Percentiles rank a stretch among this genome's conserved stretches.
These are phyloP conservation scores for Delphinapterus leucas DNA, from an alignment of 2,113 vertebrate species.

Conservation along the genomic window DNA sequence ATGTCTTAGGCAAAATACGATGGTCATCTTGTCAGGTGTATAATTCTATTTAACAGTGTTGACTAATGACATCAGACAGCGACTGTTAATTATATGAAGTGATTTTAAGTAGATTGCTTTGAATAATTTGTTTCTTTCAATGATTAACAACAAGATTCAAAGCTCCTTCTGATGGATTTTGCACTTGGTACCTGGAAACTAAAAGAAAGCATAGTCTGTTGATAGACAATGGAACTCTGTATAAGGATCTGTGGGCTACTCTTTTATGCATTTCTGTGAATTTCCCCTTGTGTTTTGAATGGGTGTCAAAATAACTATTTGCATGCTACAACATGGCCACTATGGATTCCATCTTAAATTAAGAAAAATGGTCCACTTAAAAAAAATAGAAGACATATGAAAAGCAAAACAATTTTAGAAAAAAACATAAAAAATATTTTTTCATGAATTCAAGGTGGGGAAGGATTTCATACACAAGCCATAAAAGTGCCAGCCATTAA, in stretches of 20 bases:
- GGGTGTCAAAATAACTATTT: neutral
- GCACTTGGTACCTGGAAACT: neutral
- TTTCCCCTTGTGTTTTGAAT: neutral
- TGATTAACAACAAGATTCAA: neutral
- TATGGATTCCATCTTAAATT: neutral
- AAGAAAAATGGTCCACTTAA: neutral
- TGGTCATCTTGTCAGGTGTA: neutral
- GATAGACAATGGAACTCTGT: neutral
- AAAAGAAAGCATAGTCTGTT: neutral
- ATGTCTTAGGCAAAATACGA: neutral
- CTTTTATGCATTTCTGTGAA: neutral
- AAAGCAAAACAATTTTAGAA: neutral
- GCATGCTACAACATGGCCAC: neutral
- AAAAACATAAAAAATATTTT: neutral
- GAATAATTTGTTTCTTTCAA: conserved; percentile 55
- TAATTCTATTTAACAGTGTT: conserved; percentile 46
- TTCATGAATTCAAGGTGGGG: neutral
- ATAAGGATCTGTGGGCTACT: neutral
- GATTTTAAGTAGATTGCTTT: conserved; percentile 39
- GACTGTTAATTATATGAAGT: conserved; percentile 51
- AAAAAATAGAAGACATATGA: neutral
- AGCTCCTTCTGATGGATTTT: neutral
- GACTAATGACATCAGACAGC: conserved; percentile 35
- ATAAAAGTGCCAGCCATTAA: neutral
- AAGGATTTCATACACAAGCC: neutral